Base-by-base conservation (phyloP, 2,888 invertebrate species). In the Automeris io region DNA sequence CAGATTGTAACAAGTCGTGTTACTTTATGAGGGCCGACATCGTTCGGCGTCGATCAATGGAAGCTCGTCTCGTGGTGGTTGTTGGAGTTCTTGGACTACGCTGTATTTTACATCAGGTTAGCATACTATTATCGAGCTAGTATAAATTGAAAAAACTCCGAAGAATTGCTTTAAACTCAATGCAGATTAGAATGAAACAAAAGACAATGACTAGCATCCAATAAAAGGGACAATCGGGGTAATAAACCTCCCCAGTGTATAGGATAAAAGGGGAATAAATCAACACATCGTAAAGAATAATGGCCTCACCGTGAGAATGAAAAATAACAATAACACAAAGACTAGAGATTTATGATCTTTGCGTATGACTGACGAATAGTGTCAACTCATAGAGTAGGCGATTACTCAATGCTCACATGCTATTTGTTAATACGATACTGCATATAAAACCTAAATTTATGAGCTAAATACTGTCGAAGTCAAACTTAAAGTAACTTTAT, bases 301-400 rank as follows among this genome's bases (percentile, higher is more conserved):
- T 57, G 45, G 46, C 29, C 29, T 16, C 46, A 46, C 52, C 43
- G 54, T 37, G 48, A 47, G 52, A 53, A 61, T 65, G 64, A 72
- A 76, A 74, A 71, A 72, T 75, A 73, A 70, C 70, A 61, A 58
- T 66, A 69, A 59, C 53, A 62, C 54, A 57, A 58, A 52, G 48
- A 49, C 43, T 45, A 49, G 45, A 61, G 74, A 78, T 78, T 78
- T 74, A 77, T 75, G 58, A 55, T 70, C 68, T 68, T 72, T 68
- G 63, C 56, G 47, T 51, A 51, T 52, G 57, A 60, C 54, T 65
- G 63, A 68, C 55, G 57, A 61, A 57, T 61, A 54, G 49, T 22
- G 39, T 29, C 22, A 21, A 33, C 34, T 9, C 8, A n/a, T 29
- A 22, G 23, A 34, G 13, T 23, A 16, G 16, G 8, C 37, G 31